A percentile compares a stretch with the other conserved stretches of the same genome.
These are phyloP conservation scores for Otocyon megalotis DNA, from an alignment of 2,113 vertebrate genomes.

Conservation along the genomic window DNA sequence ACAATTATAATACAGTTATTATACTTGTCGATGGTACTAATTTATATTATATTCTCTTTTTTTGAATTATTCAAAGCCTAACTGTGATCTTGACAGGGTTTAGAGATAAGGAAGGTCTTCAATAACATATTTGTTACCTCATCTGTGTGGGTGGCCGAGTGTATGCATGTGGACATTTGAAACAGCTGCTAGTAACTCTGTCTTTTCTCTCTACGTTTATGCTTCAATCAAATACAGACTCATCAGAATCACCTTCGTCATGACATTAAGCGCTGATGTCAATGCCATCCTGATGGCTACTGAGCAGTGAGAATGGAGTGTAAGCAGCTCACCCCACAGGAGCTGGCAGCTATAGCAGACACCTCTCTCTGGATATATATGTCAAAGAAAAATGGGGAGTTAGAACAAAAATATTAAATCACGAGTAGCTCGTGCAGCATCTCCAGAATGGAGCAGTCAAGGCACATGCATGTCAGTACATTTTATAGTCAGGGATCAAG, in stretches of 20 bases:
- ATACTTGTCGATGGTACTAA: not conserved
- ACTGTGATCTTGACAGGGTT: not conserved
- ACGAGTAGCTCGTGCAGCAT: constrained; percentile 7
- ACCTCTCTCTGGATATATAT: not conserved
- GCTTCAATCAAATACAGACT: constrained; percentile 8
- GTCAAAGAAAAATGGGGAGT: constrained; percentile 7
- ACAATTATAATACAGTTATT: too few relatives aligned
- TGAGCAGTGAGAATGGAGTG: constrained; percentile 3
- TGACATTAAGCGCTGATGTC: not conserved
- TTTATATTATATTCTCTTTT: not conserved
- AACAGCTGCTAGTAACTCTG: not conserved
- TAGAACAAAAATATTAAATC: constrained; percentile 53
- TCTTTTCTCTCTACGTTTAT: not conserved
- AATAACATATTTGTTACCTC: not conserved
- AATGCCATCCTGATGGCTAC: not conserved
- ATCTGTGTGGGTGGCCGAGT: not conserved
- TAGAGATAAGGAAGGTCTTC: not conserved
- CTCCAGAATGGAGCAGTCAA: constrained; percentile 56
- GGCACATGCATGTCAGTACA: constrained; percentile 9
- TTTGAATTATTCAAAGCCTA: not conserved
- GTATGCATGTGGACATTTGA: not conserved
- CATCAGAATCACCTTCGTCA: not conserved
- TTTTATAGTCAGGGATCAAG: constrained; percentile 62
- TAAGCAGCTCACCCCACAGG: not conserved
- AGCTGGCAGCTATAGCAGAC: not conserved